phyloP scores from a whole-genome alignment of 2,888 invertebrate genomes.

The Epistrophe grossulariae region DNA sequence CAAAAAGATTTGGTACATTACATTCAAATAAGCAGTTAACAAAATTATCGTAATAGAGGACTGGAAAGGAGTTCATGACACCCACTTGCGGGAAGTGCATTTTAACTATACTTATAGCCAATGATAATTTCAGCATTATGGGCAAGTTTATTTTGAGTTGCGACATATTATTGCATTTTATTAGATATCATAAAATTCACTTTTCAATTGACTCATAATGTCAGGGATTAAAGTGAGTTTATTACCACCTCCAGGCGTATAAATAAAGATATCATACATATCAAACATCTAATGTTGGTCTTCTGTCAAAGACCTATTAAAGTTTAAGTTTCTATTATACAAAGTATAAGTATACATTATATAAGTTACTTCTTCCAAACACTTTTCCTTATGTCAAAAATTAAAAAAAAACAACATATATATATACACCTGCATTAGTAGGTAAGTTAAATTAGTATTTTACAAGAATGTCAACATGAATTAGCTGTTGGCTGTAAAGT shows the following conservation, averaged over 20 bases:
- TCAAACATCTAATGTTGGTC: not conserved
- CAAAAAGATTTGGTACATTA: not conserved
- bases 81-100: not conserved
- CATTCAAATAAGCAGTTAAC: not conserved
- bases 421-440: constrained; percentile 20
- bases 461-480: constrained; percentile 49
- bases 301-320: not conserved
- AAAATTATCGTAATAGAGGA: not conserved
- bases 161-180: constrained; percentile 7
- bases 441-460: constrained; percentile 29
- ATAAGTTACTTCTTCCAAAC: not conserved
- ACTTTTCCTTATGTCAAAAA: not conserved
- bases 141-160: not conserved
- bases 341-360: not conserved
- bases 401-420: not conserved
- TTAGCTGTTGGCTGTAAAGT: constrained; percentile 42
- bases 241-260: not conserved
- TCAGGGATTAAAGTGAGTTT: constrained; percentile 6
- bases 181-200: not conserved
- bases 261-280: not conserved
- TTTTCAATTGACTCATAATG: constrained; percentile 11
- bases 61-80: not conserved
- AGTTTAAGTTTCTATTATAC: constrained; percentile 1
- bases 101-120: not conserved
- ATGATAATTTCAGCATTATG: not conserved